phyloP scores from a whole-genome alignment of 1,140 invertebrate genomes.

The Drosophila kanapiae region DNA sequence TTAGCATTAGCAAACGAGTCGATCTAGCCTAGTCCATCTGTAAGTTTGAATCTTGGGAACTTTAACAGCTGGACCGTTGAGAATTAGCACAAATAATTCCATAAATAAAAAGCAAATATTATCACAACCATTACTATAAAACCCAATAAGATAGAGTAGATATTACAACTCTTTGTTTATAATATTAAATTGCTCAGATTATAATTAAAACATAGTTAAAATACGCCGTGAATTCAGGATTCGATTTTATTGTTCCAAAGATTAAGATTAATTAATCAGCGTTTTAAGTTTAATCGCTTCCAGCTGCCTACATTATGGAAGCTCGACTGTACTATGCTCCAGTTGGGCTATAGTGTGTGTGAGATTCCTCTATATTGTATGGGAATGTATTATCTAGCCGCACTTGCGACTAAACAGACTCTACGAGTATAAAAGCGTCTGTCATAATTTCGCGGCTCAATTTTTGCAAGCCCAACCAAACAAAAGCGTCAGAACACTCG shows the following conservation, averaged over 20 bases:
- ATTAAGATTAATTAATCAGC: too few relatives aligned
- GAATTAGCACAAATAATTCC: not conserved
- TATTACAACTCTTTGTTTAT: too few relatives aligned
- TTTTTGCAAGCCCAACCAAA: conserved; percentile 34
- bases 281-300: not conserved
- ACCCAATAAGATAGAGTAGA: too few relatives aligned
- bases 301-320: not conserved
- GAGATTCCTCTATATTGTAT: conserved; percentile 16
- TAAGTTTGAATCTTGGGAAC: not conserved
- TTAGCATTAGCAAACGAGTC: not conserved
- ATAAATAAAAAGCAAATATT: not conserved
- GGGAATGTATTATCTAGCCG: conserved; percentile 56
- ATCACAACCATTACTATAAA: not conserved
- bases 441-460: conserved; percentile 65
- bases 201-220: too few relatives aligned
- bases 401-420: conserved; percentile 46
- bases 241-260: too few relatives aligned
- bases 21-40: not conserved
- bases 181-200: too few relatives aligned
- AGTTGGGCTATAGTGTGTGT: conserved; percentile 1
- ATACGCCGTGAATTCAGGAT: too few relatives aligned
- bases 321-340: not conserved
- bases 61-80: not conserved
- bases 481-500: conserved; percentile 61
- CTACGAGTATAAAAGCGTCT: conserved; percentile 51